Conservation (phyloP, 53 echinoderm and acorn worm species). For the Paracentrotus lividus region DNA sequence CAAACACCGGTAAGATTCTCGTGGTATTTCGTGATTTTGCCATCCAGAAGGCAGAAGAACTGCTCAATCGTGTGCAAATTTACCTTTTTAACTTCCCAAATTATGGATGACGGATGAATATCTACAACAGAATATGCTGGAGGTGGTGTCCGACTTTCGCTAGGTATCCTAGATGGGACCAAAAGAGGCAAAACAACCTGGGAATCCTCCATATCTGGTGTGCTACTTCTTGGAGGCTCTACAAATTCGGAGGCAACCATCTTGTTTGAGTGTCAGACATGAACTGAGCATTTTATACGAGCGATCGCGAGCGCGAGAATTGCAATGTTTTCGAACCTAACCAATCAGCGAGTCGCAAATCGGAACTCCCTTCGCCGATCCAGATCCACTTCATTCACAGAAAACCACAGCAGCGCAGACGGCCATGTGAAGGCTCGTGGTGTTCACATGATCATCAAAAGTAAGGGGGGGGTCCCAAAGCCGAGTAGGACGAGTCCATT, state of each 20-base stretch:
- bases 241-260: constrained; percentile 51
- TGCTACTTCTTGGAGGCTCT: constrained; percentile 62
- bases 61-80: neutral
- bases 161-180: constrained; percentile 25
- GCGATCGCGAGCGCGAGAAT: constrained; percentile 42
- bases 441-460: constrained; percentile 66
- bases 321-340: constrained; percentile 17
- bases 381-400: constrained; percentile 63
- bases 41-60: neutral
- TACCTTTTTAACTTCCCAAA: constrained; percentile 63
- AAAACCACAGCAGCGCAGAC: neutral
- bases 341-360: constrained; percentile 47
- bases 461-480: too few species aligned
- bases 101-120: neutral
- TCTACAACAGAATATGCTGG: constrained; percentile 37
- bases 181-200: constrained; percentile 38
- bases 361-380: constrained; percentile 34
- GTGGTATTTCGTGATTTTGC: too few species aligned
- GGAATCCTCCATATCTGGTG: constrained; percentile 58
- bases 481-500: constrained; percentile 51
- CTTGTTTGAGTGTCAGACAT: constrained; percentile 69
- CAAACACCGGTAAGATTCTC: neutral
- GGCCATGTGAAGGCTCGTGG: constrained; percentile 58
- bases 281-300: constrained; percentile 44
- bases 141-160: constrained; percentile 48